A percentile compares a stretch with the other conserved stretches of the same genome.
phyloP scores from a whole-genome alignment of 2,888 invertebrate species.

The Cistogaster globosa region DNA sequence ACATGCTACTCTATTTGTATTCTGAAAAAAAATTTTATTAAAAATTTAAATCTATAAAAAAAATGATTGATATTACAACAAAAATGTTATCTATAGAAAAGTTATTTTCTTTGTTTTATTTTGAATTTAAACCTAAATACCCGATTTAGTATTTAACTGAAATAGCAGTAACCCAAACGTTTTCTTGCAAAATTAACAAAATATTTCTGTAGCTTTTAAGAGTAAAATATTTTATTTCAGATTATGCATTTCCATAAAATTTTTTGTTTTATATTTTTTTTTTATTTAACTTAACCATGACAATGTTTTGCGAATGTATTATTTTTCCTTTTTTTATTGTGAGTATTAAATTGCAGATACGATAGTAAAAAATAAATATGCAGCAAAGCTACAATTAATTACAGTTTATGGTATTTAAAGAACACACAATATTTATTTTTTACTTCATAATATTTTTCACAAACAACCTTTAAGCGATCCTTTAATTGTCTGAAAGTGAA shows the following conservation, averaged over 20 bases:
- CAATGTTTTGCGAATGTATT: constrained; percentile 8
- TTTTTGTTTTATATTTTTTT: neutral
- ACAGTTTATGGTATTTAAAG: constrained; percentile 60
- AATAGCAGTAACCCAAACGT: no score
- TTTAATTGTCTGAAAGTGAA: constrained; percentile 2
- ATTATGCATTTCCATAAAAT: neutral
- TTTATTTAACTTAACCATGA: constrained; percentile 8
- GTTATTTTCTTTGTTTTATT: no score
- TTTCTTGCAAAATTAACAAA: no score
- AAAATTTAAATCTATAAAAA: no score
- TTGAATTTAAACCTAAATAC: no score
- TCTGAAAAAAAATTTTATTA: no score
- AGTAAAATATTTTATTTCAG: no score
- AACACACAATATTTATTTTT: constrained; percentile 9
- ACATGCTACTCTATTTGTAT: no score
- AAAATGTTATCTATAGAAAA: no score
- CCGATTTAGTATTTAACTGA: no score
- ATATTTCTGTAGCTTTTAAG: no score
- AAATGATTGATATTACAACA: no score
- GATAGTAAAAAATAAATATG: neutral
- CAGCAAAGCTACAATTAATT: constrained; percentile 58
- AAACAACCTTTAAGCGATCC: constrained; percentile 39
- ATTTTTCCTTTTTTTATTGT: neutral
- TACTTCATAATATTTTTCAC: constrained; percentile 12
- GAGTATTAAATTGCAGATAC: neutral